Conservation (phyloP, 2,797 vertebrate genomes). For the Kryptopterus vitreolus region DNA sequence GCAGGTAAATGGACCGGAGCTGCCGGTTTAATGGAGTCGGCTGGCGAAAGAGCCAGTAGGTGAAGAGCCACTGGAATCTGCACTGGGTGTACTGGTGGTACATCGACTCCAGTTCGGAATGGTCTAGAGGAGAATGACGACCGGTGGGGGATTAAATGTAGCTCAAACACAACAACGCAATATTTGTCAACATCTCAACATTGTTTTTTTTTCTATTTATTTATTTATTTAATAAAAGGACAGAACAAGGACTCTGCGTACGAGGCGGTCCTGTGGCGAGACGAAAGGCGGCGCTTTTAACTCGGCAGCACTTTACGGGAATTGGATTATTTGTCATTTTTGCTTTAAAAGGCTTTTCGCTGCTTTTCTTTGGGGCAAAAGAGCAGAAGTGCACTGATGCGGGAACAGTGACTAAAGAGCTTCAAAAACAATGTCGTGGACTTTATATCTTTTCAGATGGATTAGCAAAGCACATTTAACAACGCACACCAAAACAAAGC, state of each 20-base stretch:
- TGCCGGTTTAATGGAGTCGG: slow-evolving; percentile 55
- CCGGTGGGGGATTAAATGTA: too few relatives aligned
- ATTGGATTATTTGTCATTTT: background rate
- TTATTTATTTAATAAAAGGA: too few relatives aligned
- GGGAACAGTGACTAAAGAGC: background rate
- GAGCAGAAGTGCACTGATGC: background rate
- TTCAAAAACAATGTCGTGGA: too few relatives aligned
- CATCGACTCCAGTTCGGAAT: slow-evolving; percentile 59
- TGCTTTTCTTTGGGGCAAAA: background rate
- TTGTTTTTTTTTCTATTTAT: too few relatives aligned
- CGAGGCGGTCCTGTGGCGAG: background rate
- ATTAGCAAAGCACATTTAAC: too few relatives aligned
- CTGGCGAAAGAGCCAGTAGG: slow-evolving; percentile 66
- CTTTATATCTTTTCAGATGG: too few relatives aligned
- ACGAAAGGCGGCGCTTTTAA: background rate
- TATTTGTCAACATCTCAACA: too few relatives aligned
- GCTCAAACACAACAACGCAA: too few relatives aligned
- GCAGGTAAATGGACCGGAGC: slow-evolving; percentile 61
- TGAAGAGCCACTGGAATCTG: slow-evolving; percentile 66
- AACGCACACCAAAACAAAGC: too few relatives aligned
- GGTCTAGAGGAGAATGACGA: slow-evolving; percentile 49
- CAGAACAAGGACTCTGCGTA: background rate
- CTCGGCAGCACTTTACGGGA: slow-evolving; percentile 4
- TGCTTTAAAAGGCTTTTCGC: background rate
- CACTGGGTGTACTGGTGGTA: slow-evolving; percentile 57